Evolutionary conservation across 2,888 invertebrate genomes (phyloP).

Genomic region (Geophilus truncorum): DNA sequence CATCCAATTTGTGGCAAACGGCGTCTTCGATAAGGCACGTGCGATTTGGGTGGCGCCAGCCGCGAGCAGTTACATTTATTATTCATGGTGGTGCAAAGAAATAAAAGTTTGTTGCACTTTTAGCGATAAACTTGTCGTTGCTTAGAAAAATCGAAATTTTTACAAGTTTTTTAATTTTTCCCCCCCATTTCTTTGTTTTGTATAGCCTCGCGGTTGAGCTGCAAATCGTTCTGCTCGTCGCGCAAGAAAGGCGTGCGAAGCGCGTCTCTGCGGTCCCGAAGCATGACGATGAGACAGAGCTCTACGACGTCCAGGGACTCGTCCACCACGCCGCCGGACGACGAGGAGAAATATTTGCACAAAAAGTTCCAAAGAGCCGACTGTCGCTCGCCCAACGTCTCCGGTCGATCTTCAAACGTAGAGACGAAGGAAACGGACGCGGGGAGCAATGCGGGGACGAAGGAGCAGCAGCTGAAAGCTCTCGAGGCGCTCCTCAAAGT

Average conservation of each 20-base stretch:
- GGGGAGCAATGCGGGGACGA: background rate
- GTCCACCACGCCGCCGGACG: background rate
- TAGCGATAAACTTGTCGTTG: background rate
- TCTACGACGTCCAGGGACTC: background rate
- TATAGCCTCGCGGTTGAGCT: background rate
- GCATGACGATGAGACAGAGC: background rate
- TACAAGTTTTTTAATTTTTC: too few species aligned
- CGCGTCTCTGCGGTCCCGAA: background rate
- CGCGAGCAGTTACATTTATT: background rate
- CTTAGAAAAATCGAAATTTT: too few species aligned
- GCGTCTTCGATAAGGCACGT: background rate
- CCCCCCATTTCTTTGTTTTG: too few species aligned
- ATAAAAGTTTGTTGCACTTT: background rate
- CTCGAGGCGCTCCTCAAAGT: constrained; percentile 37
- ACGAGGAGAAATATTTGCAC: constrained; percentile 61
- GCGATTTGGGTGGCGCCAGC: constrained; percentile 1
- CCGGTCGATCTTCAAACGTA: background rate
- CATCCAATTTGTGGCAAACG: background rate
- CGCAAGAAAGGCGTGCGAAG: background rate
- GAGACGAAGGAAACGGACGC: background rate
- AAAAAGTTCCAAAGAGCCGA: constrained; percentile 90
- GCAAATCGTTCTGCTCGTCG: background rate
- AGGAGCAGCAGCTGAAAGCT: background rate
- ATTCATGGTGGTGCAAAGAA: background rate
- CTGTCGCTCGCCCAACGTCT: constrained; percentile 36